Conservation (phyloP, 2,888 invertebrate genomes). For the Xiphydria camelus region DNA sequence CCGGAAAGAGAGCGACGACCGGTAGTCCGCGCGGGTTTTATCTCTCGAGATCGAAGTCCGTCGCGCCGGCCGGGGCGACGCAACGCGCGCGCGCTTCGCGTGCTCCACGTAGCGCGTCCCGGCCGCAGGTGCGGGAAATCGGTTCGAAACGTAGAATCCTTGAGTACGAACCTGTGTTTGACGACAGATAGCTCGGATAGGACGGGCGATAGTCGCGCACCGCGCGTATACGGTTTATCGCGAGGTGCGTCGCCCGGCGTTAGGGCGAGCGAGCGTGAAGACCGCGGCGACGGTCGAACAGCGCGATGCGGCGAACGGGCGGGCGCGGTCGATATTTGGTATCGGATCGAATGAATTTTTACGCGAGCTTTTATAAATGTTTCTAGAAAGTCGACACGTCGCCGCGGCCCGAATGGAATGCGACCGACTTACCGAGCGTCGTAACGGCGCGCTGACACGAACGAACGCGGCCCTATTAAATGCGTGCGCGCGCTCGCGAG, state of each 20-base stretch:
- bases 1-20: no score
- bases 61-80: no score
- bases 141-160: no score
- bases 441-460: slow-evolving; percentile 21
- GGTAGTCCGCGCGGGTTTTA: no score
- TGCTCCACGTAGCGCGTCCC: no score
- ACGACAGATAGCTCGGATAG: slow-evolving; percentile 21
- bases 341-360: slow-evolving; percentile 29
- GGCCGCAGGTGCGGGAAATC: no score
- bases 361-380: slow-evolving; percentile 36
- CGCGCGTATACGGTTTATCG: slow-evolving; percentile 10
- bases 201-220: slow-evolving; percentile 19
- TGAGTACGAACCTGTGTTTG: slow-evolving; percentile 25
- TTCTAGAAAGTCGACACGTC: slow-evolving; percentile 31
- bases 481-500: slow-evolving; percentile 32
- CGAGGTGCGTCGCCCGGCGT: slow-evolving; percentile 30
- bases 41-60: no score
- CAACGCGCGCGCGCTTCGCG: no score
- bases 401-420: no score
- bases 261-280: slow-evolving; percentile 35
- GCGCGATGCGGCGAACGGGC: slow-evolving; percentile 9
- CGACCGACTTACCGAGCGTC: no score
- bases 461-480: slow-evolving; percentile 25
- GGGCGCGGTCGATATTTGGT: slow-evolving; percentile 2
- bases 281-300: slow-evolving; percentile 13